Evolutionary conservation across 1,140 invertebrate genomes (phyloP).

Genomic region (Ephestia elutella): DNA sequence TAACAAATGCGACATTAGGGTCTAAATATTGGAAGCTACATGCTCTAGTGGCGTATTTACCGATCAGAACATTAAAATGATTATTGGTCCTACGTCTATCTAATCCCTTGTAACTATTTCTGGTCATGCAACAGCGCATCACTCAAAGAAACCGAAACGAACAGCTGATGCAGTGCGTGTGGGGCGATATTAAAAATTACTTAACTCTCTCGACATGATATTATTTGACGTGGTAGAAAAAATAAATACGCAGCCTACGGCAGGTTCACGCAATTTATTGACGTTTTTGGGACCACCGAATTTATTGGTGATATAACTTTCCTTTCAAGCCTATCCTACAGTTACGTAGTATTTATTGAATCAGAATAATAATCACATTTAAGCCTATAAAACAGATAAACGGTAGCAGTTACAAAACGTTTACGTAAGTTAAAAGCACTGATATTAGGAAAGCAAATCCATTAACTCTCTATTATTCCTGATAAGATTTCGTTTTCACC

Average conservation of each 20-base stretch:
- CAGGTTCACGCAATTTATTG: constrained; percentile 31
- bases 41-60: background rate
- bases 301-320: constrained; percentile 26
- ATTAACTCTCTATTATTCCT: background rate
- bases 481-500: constrained; percentile 3
- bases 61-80: background rate
- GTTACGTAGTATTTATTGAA: constrained; percentile 23
- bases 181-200: constrained; percentile 18
- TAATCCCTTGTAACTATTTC: constrained; percentile 6
- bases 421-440: constrained; percentile 12
- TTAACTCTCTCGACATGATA: background rate
- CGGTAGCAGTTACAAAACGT: constrained; percentile 38
- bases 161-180: constrained; percentile 3
- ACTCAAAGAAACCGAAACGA: background rate
- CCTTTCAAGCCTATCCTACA: constrained; percentile 24
- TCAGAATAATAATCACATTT: constrained; percentile 21
- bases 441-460: background rate
- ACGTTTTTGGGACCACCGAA: constrained; percentile 28
- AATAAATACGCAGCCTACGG: constrained; percentile 21
- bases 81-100: background rate
- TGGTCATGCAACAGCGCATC: constrained; percentile 2
- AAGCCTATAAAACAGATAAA: constrained; percentile 26
- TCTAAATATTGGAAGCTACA: background rate
- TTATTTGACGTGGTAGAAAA: background rate
- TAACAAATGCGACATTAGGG: background rate